Conservation (phyloP, 2,797 vertebrate genomes). For the Decapterus maruadsi region DNA sequence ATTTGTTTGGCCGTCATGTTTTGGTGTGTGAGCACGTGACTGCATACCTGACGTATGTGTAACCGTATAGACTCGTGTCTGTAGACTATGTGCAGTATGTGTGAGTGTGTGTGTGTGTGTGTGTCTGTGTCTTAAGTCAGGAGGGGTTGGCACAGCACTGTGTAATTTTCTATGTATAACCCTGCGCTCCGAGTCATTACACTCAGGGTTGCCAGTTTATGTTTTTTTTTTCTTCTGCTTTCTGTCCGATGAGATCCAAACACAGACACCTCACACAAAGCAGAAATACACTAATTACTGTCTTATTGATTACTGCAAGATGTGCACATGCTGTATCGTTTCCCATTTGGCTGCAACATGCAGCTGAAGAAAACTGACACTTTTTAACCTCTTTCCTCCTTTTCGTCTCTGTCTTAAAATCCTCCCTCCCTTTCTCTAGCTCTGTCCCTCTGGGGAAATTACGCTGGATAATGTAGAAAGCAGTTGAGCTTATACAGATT, state of each 20-base stretch:
- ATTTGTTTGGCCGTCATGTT: neutral
- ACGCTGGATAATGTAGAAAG: conserved; percentile 46
- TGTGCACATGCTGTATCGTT: neutral
- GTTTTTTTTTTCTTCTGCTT: conserved; percentile 41
- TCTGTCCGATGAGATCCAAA: conserved; percentile 52
- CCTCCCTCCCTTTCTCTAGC: neutral
- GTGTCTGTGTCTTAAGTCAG: conserved; percentile 58
- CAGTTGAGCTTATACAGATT: conserved; percentile 42
- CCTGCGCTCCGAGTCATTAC: conserved; percentile 68
- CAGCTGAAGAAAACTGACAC: conserved; percentile 4
- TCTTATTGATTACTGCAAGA: conserved; percentile 3
- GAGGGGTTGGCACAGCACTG: conserved; percentile 72
- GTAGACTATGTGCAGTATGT: conserved; percentile 13
- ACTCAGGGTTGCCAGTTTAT: conserved; percentile 64
- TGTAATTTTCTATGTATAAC: conserved; percentile 89
- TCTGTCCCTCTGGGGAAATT: conserved; percentile 56
- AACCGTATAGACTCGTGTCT: neutral
- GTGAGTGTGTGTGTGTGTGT: conserved; percentile 35
- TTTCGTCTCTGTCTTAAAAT: conserved; percentile 9
- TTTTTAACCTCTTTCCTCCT: conserved; percentile 11
- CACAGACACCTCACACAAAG: conserved; percentile 44
- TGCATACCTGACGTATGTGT: neutral
- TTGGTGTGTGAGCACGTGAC: neutral
- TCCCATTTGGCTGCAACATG: neutral
- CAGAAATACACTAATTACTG: conserved; percentile 20